These are phyloP conservation scores for Drosophila ironensis DNA, from an alignment of 1,140 invertebrate genomes.

Conservation along the genomic window DNA sequence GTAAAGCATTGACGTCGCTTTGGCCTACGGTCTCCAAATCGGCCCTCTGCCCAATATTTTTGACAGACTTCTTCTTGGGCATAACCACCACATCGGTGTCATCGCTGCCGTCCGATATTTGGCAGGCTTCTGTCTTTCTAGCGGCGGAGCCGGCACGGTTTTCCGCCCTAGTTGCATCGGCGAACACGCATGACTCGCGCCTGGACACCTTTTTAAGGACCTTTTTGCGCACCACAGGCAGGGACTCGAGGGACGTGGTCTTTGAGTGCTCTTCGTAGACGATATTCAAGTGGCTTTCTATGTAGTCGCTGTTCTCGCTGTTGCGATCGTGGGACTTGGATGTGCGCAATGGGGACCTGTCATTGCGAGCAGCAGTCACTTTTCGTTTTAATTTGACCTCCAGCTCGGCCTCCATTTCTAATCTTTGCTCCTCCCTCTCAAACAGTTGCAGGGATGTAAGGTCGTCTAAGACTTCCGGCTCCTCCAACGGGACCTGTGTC, in stretches of 20 bases:
- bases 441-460: neutral
- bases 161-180: neutral
- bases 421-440: neutral
- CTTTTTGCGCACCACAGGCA: neutral
- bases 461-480: neutral
- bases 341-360: no score
- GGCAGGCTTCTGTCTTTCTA: no score
- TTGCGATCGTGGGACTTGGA: neutral
- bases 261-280: neutral
- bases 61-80: no score
- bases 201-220: neutral
- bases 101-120: no score
- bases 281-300: neutral
- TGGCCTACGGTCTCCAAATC: constrained; percentile 4
- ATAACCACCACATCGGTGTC: no score
- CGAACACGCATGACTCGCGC: neutral
- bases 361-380: neutral
- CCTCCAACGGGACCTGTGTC: neutral
- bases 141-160: no score
- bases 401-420: neutral
- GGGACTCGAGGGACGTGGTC: neutral
- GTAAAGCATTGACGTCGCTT: no score
- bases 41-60: neutral
- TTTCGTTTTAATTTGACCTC: neutral
- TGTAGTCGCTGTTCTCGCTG: neutral